Evolutionary conservation across 2,888 invertebrate species (phyloP).

Genomic region (Anoncus sp.): DNA sequence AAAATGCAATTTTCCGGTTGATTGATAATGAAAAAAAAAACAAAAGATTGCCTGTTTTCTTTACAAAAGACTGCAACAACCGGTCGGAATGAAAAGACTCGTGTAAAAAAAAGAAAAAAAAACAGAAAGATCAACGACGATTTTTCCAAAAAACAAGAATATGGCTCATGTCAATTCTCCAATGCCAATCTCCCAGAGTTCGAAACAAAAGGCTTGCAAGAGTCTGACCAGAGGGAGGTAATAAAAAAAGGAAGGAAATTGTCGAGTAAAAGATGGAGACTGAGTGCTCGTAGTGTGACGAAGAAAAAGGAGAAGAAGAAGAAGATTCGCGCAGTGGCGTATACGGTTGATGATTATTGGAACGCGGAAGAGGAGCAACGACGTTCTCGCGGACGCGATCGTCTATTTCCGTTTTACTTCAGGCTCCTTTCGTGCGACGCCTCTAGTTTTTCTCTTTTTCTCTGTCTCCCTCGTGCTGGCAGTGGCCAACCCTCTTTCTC

Average conservation of each 20-base stretch:
- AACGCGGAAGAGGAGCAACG: conserved; percentile 75
- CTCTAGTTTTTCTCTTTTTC: conserved; percentile 52
- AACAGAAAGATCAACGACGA: neutral
- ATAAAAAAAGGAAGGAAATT: conserved; percentile 52
- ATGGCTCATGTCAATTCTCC: conserved; percentile 14
- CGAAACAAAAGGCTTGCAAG: conserved; percentile 36
- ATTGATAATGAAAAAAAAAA: too few relatives aligned
- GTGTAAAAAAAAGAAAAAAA: conserved; percentile 5
- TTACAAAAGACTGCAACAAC: neutral
- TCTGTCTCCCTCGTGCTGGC: conserved; percentile 43
- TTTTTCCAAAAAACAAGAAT: neutral
- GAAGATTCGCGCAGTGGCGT: conserved; percentile 62
- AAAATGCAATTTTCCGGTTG: too few relatives aligned
- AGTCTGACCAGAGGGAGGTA: conserved; percentile 28
- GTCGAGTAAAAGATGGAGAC: conserved; percentile 46
- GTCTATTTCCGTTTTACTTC: conserved; percentile 78
- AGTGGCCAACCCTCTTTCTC: conserved; percentile 27
- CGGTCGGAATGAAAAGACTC: too few relatives aligned
- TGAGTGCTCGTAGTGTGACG: conserved; percentile 54
- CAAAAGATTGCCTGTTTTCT: too few relatives aligned
- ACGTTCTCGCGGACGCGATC: conserved; percentile 65
- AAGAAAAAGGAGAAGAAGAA: conserved; percentile 41
- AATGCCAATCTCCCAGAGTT: conserved; percentile 38
- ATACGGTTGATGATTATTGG: conserved; percentile 73
- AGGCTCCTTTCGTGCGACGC: conserved; percentile 54